phyloP scores from a whole-genome alignment of 1,140 invertebrate genomes.

The Homalodisca vitripennis region DNA sequence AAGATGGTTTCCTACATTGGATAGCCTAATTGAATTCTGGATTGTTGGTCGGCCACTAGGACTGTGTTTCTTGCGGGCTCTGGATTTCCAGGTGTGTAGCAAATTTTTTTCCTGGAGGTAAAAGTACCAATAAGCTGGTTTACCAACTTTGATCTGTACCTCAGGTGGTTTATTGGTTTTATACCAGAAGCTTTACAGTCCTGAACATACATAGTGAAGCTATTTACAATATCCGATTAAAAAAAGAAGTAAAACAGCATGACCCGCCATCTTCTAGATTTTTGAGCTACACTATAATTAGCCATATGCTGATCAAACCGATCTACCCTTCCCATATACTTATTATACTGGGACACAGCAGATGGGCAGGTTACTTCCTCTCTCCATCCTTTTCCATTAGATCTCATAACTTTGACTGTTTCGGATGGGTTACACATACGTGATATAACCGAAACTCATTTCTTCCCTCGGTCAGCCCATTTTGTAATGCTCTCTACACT shows the following conservation, averaged over 20 bases:
- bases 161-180: conserved; percentile 3
- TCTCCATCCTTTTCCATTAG: conserved; percentile 24
- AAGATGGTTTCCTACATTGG: too few species aligned
- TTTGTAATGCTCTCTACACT: conserved; percentile 27
- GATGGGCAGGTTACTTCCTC: conserved; percentile 32
- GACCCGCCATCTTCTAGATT: conserved; percentile 32
- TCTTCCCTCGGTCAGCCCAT: conserved; percentile 35
- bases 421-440: conserved; percentile 25
- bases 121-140: conserved; percentile 16
- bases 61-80: background rate
- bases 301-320: conserved; percentile 36
- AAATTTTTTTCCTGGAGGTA: conserved; percentile 9
- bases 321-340: conserved; percentile 39
- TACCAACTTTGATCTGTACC: conserved; percentile 21
- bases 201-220: conserved; percentile 27
- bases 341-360: conserved; percentile 35
- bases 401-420: conserved; percentile 7
- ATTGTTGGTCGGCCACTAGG: too few species aligned
- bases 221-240: conserved; percentile 34
- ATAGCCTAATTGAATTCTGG: too few species aligned
- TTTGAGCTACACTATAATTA: conserved; percentile 17
- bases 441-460: conserved; percentile 30
- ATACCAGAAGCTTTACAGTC: conserved; percentile 19
- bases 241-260: conserved; percentile 33
- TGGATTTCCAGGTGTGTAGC: background rate